A percentile compares a stretch with the other conserved stretches of the same genome.
These are phyloP conservation scores for Listronotus oregonensis DNA, from an alignment of 1,140 invertebrate genomes.

Conservation along the genomic window DNA sequence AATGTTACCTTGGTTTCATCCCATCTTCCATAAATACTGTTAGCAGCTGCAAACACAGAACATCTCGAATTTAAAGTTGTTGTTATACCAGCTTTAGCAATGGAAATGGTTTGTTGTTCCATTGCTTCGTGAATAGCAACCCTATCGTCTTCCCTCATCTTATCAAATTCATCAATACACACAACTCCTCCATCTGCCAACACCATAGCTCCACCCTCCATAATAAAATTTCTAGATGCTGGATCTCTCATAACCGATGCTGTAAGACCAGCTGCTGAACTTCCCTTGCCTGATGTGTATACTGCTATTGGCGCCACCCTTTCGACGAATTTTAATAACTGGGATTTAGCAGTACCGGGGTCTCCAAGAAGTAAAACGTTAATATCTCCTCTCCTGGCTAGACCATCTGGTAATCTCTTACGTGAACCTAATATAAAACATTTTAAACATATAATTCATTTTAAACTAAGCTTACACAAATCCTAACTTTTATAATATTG, in stretches of 20 bases:
- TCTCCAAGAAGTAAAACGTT: constrained; percentile 96
- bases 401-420: constrained; percentile 91
- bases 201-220: constrained; percentile 99
- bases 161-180: constrained; percentile 99
- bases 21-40: constrained; percentile 98
- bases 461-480: too few species aligned
- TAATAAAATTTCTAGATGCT: constrained; percentile 91
- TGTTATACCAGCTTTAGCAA: constrained; percentile 99
- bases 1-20: constrained; percentile 92
- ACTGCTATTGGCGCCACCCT: constrained; percentile 93
- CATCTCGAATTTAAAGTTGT: constrained; percentile 98
- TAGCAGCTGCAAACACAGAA: constrained; percentile 97
- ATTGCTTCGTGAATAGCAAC: constrained; percentile 99
- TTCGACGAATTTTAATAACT: constrained; percentile 97
- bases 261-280: constrained; percentile 97
- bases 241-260: constrained; percentile 97
- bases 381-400: constrained; percentile 94
- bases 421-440: constrained; percentile 68
- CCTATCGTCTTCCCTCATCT: constrained; percentile 97
- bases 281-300: constrained; percentile 98
- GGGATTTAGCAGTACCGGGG: constrained; percentile 98
- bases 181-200: constrained; percentile 98
- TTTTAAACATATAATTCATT: too few species aligned
- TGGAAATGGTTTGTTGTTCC: constrained; percentile 99
- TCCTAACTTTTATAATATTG: too few species aligned